phyloP scores from a whole-genome alignment of 2,888 invertebrate genomes.

The Orchesellides sinensis region DNA sequence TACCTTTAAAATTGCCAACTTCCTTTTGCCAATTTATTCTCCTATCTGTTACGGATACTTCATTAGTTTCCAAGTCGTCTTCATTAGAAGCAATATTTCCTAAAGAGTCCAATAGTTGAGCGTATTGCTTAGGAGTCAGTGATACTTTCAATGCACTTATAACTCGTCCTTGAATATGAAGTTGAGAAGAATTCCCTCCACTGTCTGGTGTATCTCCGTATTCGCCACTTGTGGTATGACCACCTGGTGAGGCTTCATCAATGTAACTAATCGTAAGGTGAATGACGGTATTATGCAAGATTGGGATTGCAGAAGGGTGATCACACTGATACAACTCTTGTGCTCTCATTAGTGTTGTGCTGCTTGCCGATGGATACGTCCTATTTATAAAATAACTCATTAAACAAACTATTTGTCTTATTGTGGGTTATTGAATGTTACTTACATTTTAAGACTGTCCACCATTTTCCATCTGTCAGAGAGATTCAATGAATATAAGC shows the following conservation, averaged over 20 bases:
- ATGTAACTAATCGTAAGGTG: constrained; percentile 83
- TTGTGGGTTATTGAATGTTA: neutral
- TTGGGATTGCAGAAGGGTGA: constrained; percentile 85
- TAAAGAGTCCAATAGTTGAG: constrained; percentile 89
- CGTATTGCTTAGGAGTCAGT: constrained; percentile 90
- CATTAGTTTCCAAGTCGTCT: constrained; percentile 62
- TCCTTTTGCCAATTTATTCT: constrained; percentile 70
- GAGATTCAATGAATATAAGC: constrained; percentile 87
- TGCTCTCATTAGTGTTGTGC: constrained; percentile 79
- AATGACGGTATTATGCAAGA: constrained; percentile 92
- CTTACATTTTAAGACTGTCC: constrained; percentile 71
- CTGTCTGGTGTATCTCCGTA: constrained; percentile 76
- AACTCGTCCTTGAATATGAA: constrained; percentile 85
- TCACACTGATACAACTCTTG: constrained; percentile 87
- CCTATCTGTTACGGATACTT: constrained; percentile 61
- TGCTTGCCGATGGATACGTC: constrained; percentile 76
- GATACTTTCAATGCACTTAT: constrained; percentile 91
- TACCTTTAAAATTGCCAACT: constrained; percentile 33
- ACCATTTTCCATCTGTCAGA: constrained; percentile 76
- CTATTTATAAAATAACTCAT: constrained; percentile 20
- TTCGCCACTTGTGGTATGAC: constrained; percentile 74
- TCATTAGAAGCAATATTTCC: constrained; percentile 75
- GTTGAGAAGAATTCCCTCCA: constrained; percentile 71
- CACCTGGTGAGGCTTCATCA: constrained; percentile 75
- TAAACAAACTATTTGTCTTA: neutral